Conservation (phyloP, 1,140 invertebrate species). For the Mylabris phalerata region DNA sequence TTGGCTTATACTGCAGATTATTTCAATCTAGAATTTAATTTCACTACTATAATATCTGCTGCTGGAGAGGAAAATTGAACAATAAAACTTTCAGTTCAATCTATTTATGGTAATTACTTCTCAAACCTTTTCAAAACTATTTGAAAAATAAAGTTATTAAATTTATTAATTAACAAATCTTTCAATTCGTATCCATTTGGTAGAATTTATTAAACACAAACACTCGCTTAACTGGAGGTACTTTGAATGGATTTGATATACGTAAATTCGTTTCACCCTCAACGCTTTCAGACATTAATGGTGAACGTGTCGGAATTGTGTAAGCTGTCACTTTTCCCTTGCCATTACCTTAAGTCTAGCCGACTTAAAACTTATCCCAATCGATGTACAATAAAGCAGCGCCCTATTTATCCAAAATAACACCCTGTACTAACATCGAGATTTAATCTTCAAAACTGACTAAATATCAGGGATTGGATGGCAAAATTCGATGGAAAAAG, state of each 20-base stretch:
- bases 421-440: too few species aligned
- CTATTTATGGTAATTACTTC: too few species aligned
- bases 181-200: constrained; percentile 19
- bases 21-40: not conserved
- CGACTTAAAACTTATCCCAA: constrained; percentile 10
- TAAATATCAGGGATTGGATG: not conserved
- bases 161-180: constrained; percentile 23
- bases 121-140: not conserved
- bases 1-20: not conserved
- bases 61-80: too few species aligned
- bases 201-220: constrained; percentile 26
- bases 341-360: constrained; percentile 7
- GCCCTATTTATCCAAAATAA: not conserved
- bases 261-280: constrained; percentile 24
- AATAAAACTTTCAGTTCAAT: too few species aligned
- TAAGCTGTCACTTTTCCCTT: constrained; percentile 26
- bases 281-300: constrained; percentile 28
- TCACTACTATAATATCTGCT: not conserved
- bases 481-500: not conserved
- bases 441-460: too few species aligned
- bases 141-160: not conserved
- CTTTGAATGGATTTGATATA: constrained; percentile 24
- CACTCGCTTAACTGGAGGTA: constrained; percentile 14
- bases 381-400: not conserved
- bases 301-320: constrained; percentile 31